phyloP scores from a whole-genome alignment of 1,140 invertebrate species.

The Procambarus virginalis region DNA sequence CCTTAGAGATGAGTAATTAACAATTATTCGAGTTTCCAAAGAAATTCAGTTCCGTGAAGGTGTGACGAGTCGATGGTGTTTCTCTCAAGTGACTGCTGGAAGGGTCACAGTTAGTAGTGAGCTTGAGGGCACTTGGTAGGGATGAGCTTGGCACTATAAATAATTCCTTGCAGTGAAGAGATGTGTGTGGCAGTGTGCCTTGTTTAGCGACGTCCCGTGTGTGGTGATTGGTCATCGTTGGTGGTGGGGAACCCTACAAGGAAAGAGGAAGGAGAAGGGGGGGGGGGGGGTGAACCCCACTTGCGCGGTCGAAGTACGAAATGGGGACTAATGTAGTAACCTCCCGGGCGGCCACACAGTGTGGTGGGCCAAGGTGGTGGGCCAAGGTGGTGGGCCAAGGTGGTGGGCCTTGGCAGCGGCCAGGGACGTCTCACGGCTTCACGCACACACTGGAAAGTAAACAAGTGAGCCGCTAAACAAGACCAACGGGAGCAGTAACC shows the following conservation, averaged over 20 bases:
- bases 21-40: too few species aligned
- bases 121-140: not conserved
- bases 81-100: too few species aligned
- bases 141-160: not conserved
- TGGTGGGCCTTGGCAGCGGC: not conserved
- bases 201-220: too few species aligned
- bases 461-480: constrained; percentile 15
- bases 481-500: not conserved
- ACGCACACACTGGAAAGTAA: constrained; percentile 31
- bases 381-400: not conserved
- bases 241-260: constrained; percentile 2
- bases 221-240: not conserved
- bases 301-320: too few species aligned
- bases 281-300: too few species aligned
- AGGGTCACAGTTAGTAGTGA: not conserved
- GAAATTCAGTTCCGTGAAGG: too few species aligned
- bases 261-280: not conserved
- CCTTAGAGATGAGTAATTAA: too few species aligned
- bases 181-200: too few species aligned
- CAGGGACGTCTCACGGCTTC: not conserved
- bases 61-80: too few species aligned
- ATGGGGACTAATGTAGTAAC: too few species aligned
- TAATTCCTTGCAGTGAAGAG: too few species aligned
- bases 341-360: not conserved
- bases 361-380: not conserved